Conservation (phyloP, 92 coral and sea anemone genomes). For the Anthopleura xanthogrammica region DNA sequence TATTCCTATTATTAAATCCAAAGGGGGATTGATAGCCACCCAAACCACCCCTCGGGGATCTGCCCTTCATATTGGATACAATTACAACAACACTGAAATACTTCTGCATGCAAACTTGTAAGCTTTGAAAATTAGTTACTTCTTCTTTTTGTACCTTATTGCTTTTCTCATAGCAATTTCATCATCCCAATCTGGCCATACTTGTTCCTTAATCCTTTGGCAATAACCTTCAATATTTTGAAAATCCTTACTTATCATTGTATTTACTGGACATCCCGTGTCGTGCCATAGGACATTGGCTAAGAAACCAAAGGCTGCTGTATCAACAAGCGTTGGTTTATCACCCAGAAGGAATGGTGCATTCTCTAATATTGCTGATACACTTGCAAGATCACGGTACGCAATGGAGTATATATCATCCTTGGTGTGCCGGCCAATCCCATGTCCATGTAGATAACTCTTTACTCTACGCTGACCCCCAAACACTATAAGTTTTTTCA, state of each 20-base stretch:
- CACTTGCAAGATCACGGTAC: slow-evolving; percentile 45
- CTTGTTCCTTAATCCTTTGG: slow-evolving; percentile 53
- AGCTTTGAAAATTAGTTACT: background rate
- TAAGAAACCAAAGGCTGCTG: slow-evolving; percentile 61
- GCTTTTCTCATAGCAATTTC: slow-evolving; percentile 43
- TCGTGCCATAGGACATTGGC: slow-evolving; percentile 76
- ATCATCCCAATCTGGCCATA: slow-evolving; percentile 65
- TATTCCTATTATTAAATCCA: too few relatives aligned
- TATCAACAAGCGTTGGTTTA: slow-evolving; percentile 56
- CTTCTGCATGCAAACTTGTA: too few relatives aligned
- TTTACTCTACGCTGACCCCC: slow-evolving; percentile 24
- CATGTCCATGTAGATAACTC: slow-evolving; percentile 49
- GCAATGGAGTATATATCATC: slow-evolving; percentile 59
- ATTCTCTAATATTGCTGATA: slow-evolving; percentile 40
- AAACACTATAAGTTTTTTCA: slow-evolving; percentile 25
- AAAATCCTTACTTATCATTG: slow-evolving; percentile 46
- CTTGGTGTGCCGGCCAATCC: slow-evolving; percentile 59
- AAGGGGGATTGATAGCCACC: too few relatives aligned
- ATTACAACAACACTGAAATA: too few relatives aligned
- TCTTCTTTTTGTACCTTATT: slow-evolving; percentile 1
- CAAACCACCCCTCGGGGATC: too few relatives aligned
- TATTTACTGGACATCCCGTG: slow-evolving; percentile 36
- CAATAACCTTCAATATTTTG: slow-evolving; percentile 50
- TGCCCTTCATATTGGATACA: too few relatives aligned
- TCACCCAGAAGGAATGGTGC: slow-evolving; percentile 66